Conservation (phyloP, 2,113 vertebrate species). For the Strix uralensis region DNA sequence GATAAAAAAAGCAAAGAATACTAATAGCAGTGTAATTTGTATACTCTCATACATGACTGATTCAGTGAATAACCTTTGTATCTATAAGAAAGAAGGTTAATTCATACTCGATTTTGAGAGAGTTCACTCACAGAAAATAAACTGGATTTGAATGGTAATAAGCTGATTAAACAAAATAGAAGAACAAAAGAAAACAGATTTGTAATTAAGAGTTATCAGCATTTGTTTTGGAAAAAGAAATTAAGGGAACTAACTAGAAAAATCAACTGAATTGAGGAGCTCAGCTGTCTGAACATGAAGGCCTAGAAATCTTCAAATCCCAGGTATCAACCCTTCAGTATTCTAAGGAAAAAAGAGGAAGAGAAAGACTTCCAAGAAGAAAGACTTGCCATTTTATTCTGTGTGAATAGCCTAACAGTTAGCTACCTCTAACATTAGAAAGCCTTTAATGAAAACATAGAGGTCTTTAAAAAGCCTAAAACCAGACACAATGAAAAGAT, state of each 20-base stretch:
- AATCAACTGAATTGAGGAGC: neutral
- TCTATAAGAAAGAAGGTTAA: conserved; percentile 31
- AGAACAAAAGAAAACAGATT: neutral
- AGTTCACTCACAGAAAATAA: neutral
- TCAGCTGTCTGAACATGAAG: neutral
- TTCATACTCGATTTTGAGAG: neutral
- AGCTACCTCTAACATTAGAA: neutral
- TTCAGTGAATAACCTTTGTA: neutral
- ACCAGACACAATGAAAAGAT: neutral
- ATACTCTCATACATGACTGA: neutral
- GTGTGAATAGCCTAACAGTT: neutral
- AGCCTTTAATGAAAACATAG: neutral
- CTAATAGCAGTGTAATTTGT: neutral
- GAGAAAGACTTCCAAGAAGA: neutral
- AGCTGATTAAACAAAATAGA: conserved; percentile 28
- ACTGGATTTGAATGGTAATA: conserved; percentile 29
- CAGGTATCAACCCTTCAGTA: neutral
- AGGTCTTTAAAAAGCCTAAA: neutral
- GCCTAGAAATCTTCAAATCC: neutral
- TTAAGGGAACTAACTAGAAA: neutral
- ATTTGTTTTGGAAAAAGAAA: neutral
- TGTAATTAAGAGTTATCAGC: neutral
- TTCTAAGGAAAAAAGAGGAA: neutral
- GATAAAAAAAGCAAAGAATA: neutral
- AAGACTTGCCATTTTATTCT: accelerated